A percentile compares a stretch with the other conserved stretches of the same genome.
phyloP scores from a whole-genome alignment of 2,888 invertebrate species.

The Crepidodera aurea region DNA sequence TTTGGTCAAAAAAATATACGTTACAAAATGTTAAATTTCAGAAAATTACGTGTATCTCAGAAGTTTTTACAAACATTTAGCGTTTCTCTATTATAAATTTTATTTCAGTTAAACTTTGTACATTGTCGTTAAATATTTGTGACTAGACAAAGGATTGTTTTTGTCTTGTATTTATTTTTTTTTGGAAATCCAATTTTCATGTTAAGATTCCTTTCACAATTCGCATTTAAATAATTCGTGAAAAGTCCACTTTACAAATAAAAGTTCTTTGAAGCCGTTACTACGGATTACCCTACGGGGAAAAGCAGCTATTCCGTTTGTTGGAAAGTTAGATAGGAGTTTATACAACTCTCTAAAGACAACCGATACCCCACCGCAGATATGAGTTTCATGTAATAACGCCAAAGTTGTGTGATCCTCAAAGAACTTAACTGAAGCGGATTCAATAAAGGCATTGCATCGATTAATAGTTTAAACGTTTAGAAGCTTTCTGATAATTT shows the following conservation, averaged over 20 bases:
- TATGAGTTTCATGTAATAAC: constrained; percentile 2
- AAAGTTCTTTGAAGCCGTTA: not conserved
- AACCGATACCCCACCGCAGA: not conserved
- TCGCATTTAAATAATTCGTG: not conserved
- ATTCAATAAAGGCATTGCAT: not conserved
- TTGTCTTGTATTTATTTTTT: too few species aligned
- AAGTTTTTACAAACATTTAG: too few species aligned
- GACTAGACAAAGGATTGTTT: too few species aligned
- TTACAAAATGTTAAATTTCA: too few species aligned
- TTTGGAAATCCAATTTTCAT: too few species aligned
- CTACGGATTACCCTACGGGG: not conserved
- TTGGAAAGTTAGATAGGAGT: constrained; percentile 11
- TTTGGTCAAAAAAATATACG: too few species aligned
- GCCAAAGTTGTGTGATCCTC: constrained; percentile 6
- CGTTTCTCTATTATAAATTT: too few species aligned
- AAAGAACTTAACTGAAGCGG: not conserved
- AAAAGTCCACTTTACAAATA: not conserved
- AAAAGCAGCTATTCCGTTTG: not conserved
- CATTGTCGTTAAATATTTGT: too few species aligned
- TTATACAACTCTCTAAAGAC: constrained; percentile 4
- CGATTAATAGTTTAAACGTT: constrained; percentile 10
- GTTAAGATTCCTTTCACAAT: not conserved
- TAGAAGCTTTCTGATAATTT: not conserved
- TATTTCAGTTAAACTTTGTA: too few species aligned
- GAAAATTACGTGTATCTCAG: too few species aligned